These are phyloP conservation scores for Vanessa cardui DNA, from an alignment of 2,888 invertebrate species.

Conservation along the genomic window DNA sequence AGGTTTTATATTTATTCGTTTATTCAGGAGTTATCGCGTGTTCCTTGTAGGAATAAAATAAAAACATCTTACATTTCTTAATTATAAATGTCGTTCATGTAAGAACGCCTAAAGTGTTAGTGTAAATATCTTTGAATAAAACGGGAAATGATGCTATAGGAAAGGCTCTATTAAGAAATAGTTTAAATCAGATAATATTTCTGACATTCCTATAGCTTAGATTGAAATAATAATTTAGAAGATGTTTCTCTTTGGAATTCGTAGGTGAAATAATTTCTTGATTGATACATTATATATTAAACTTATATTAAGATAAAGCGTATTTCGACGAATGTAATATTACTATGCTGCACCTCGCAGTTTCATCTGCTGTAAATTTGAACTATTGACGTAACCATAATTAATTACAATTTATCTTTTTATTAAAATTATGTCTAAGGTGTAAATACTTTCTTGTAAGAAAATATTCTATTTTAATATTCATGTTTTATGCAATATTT, in stretches of 20 bases:
- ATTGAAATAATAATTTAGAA: neutral
- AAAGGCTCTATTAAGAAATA: conserved; percentile 7
- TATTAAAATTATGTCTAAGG: too few species aligned
- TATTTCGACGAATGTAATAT: too few species aligned
- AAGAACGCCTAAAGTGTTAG: neutral
- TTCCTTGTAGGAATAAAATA: neutral
- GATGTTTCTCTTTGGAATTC: neutral
- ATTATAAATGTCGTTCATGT: conserved; percentile 1
- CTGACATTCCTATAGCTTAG: neutral
- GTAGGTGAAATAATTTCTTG: too few species aligned
- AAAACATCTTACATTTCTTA: conserved; percentile 2
- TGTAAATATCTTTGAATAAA: neutral
- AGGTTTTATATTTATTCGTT: neutral
- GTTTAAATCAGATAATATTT: conserved; percentile 11
- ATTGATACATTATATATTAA: too few species aligned
- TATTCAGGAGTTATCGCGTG: neutral
- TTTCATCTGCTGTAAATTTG: too few species aligned
- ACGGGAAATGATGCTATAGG: conserved; percentile 4
- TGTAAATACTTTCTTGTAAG: too few species aligned
- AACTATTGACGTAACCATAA: too few species aligned
- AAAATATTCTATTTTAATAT: too few species aligned
- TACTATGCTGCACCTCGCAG: too few species aligned
- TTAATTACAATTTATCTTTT: too few species aligned
- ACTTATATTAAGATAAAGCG: too few species aligned
- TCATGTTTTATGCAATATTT: too few species aligned